phyloP scores from a whole-genome alignment of 2,113 vertebrate genomes.

The Nannospalax galili region DNA sequence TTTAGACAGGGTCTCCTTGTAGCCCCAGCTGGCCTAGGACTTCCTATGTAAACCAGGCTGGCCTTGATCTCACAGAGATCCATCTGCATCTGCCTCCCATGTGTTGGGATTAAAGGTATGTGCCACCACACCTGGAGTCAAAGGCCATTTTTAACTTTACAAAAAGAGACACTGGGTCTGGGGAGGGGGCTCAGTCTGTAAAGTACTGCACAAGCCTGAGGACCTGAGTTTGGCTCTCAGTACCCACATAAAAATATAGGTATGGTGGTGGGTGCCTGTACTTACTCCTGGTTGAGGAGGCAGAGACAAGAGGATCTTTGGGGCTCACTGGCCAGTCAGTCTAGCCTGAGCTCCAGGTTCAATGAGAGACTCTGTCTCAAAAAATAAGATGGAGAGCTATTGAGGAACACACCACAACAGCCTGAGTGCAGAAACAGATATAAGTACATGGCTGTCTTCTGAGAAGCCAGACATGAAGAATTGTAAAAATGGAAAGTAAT shows the following conservation, averaged over 20 bases:
- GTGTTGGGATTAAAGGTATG: too few species aligned
- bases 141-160: too few species aligned
- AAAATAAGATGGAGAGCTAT: background rate
- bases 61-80: too few species aligned
- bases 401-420: background rate
- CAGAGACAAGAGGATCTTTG: background rate
- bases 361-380: background rate
- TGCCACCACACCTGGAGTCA: too few species aligned
- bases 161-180: background rate
- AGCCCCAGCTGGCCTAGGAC: too few species aligned
- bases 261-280: background rate
- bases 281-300: background rate
- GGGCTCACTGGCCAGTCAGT: background rate
- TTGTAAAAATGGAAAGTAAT: constrained; percentile 13
- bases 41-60: too few species aligned
- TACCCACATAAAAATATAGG: background rate
- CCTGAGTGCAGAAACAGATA: background rate
- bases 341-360: background rate
- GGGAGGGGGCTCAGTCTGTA: background rate
- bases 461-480: background rate
- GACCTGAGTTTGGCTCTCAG: background rate
- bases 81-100: too few species aligned
- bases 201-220: background rate
- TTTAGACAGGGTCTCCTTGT: background rate
- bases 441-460: background rate